Percentiles rank a stretch among this genome's conserved stretches.
Conservation (phyloP, 2,888 invertebrate species). For the Eilema depressum region DNA sequence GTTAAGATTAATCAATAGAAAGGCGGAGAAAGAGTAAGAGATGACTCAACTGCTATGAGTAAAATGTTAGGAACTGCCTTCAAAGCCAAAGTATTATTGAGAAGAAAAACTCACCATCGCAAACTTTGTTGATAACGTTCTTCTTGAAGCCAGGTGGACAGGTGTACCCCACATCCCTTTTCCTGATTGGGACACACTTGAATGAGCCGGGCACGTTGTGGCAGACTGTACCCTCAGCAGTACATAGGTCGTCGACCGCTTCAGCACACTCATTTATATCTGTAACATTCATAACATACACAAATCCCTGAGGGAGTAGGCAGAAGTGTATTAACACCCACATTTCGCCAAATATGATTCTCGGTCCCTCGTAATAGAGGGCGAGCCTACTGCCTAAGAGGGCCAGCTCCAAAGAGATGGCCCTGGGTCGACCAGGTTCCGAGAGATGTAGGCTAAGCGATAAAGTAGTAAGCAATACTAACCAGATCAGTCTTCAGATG, state of each 20-base stretch:
- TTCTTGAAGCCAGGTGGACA: slow-evolving; percentile 88
- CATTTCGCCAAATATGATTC: no score
- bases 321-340: neutral
- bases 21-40: no score
- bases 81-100: neutral
- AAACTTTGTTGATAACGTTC: slow-evolving; percentile 85
- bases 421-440: no score
- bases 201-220: slow-evolving; percentile 90
- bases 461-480: no score
- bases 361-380: neutral
- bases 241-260: slow-evolving; percentile 85
- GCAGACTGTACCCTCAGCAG: slow-evolving; percentile 87
- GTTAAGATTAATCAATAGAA: no score
- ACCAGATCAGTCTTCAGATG: no score
- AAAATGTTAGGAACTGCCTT: no score
- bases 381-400: neutral
- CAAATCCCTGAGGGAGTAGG: neutral
- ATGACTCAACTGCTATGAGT: no score
- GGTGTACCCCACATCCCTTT: slow-evolving; percentile 69
- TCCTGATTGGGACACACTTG: slow-evolving; percentile 86
- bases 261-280: slow-evolving; percentile 93
- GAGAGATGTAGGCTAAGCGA: no score
- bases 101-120: slow-evolving; percentile 79
- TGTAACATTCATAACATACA: slow-evolving; percentile 59
- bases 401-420: no score